Base-by-base conservation (phyloP, 2,888 invertebrate species). In the Cerastoderma edule region DNA sequence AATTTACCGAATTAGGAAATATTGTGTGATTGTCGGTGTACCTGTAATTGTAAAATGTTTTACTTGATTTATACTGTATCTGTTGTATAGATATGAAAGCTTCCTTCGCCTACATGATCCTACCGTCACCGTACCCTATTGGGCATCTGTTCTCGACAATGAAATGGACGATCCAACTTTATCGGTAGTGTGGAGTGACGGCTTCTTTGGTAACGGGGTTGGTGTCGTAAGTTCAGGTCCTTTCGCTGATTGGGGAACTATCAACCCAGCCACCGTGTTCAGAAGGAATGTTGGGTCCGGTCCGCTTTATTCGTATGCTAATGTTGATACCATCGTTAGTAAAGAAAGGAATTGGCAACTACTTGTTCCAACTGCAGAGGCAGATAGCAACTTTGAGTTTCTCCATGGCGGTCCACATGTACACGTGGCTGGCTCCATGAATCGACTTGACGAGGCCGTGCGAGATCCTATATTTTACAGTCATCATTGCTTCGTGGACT, bases 391-490 rank as follows among this genome's bases (percentile, higher is more conserved):
- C 53, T 75, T 87, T 44, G 88, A 89, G 67, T 54, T 82, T 1
- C 72, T 80, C 16, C 86, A 86, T 60, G 85, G 81, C 13, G 83
- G 70, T 5, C 75, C 84, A 3, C 89, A 88, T 63, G 66, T 77
- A 2, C 87, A 60, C 53, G 76, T 86, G 19, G 87, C 87, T 4
- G 89, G 89, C 0, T 76, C 81, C 2, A 85, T 89, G 86, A 78
- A 67, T 10, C 67, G 67, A 10, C 66, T 88, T 28, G 79, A 86
- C 63, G 81, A 79, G 0, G 85, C 89, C 0, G 75, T 86, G 2
- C 72, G 65, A 66, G 89, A 89, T 57, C 86, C 87, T 0, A 57
- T 85, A 46, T 89, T 88, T 72, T 89, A 83, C 75, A 66, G 86
- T 30, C 84, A 86, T 60, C 86, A 87, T 66, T 67, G 82, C 2